phyloP scores from a whole-genome alignment of 2,797 vertebrate species.

The Petrocephalus schoutedeni region DNA sequence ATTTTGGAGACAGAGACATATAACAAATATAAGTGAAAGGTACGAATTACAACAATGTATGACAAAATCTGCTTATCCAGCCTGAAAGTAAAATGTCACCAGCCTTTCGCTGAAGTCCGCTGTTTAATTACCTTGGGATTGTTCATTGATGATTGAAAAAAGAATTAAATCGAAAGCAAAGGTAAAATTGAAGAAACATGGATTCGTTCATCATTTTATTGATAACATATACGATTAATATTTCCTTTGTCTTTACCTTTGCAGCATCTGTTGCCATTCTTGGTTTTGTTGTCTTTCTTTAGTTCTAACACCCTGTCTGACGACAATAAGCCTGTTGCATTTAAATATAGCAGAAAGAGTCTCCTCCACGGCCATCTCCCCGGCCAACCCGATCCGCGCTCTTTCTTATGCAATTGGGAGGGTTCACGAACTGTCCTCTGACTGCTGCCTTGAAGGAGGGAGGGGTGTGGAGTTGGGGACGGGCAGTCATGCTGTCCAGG shows the following conservation, averaged over 20 bases:
- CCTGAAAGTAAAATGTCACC: background rate
- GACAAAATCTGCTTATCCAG: background rate
- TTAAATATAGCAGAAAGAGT: constrained; percentile 7
- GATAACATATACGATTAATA: background rate
- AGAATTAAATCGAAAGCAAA: background rate
- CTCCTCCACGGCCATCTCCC: constrained; percentile 30
- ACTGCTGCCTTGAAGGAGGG: constrained; percentile 40
- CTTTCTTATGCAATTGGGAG: constrained; percentile 39
- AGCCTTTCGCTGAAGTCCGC: background rate
- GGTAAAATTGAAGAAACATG: background rate
- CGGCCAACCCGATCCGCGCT: constrained; percentile 37
- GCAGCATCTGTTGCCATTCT: constrained; percentile 21
- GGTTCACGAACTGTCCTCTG: constrained; percentile 47
- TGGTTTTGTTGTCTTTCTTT: background rate
- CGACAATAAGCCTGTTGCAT: constrained; percentile 17
- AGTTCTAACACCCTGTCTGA: constrained; percentile 15
- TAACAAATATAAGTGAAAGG: background rate
- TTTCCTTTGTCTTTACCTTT: background rate
- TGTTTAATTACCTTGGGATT: background rate
- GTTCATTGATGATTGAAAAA: background rate
- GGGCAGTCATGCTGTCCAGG: constrained; percentile 38
- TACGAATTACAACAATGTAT: background rate
- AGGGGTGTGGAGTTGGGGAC: constrained; percentile 23
- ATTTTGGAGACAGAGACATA: background rate
- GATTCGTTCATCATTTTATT: background rate